phyloP scores from a whole-genome alignment of 2,888 invertebrate genomes.

The Alviniconcha strummeri region DNA sequence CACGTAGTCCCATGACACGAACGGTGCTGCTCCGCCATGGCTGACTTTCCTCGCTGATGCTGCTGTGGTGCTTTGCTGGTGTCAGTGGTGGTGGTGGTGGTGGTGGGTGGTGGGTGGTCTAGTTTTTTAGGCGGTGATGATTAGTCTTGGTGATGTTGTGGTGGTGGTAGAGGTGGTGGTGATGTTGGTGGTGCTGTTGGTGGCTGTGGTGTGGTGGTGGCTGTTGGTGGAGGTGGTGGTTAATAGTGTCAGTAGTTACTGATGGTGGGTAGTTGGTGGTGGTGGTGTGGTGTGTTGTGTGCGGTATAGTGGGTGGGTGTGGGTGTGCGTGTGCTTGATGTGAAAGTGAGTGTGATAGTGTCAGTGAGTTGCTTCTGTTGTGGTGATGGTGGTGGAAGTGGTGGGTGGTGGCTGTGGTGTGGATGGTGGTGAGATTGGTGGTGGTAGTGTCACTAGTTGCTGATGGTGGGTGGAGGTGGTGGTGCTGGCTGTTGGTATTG shows the following conservation, averaged over 20 bases:
- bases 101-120: no score
- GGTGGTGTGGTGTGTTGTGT: no score
- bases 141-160: background rate
- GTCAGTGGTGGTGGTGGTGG: background rate
- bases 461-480: no score
- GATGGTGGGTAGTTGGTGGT: no score
- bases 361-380: background rate
- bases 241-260: no score
- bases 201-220: background rate
- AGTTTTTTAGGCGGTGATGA: background rate
- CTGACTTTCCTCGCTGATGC: constrained; percentile 9
- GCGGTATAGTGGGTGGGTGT: no score
- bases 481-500: no score
- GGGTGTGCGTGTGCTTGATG: no score
- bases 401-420: background rate
- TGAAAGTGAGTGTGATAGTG: background rate
- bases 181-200: background rate
- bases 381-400: background rate
- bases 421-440: background rate
- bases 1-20: constrained; percentile 55
- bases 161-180: background rate
- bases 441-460: no score
- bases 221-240: background rate
- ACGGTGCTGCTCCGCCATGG: constrained; percentile 10
- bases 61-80: constrained; percentile 2